Evolutionary conservation across 2,113 vertebrate genomes (phyloP), one percentile per base, ranked within the genome.

Genomic region (Montifringilla adamsi): DNA sequence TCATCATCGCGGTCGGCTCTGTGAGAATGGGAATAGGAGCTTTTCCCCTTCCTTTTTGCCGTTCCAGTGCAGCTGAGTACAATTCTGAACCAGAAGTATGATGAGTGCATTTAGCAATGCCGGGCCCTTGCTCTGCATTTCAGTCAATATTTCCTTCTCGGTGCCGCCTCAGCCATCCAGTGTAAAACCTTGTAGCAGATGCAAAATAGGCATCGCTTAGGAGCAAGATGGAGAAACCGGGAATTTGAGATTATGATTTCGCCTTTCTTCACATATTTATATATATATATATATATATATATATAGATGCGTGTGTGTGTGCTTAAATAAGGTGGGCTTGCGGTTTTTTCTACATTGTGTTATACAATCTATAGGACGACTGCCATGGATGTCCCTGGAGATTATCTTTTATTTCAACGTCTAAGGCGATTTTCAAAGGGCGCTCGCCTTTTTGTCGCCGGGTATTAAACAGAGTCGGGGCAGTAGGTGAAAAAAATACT

Each of bases 361-460:
- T 68, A 46, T 84, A 73, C 85, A 78, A 74, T 10, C 63, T 47
- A 56, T 80, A 78, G 52, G 74, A 62, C 22, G 67, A 74, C 78
- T 52, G 73, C 44, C 80, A 80, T 50, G 41, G 73, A 60, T 68
- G 70, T 69, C 84, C 66, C 53, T 44, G 26, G 53, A 76, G 94
- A 49, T 81, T 64, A 26, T n/a, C 80, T 89, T 94, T 95, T 82
- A 95, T 95, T 94, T 86, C 50, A 86, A 49, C 33, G 90, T 58
- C 74, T 90, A 75, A 69, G 83, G 69, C 64, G 58, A 60, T 90
- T 95, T 95, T 84, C 92, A 84, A 95, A 90, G 83, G 83, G 72
- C 63, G 33, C 80, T 96, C 23, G 73, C 70, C 44, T 89, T 69
- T 88, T 87, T 37, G 60, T 69, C 44, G 53, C 79, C 74, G 49